These are phyloP conservation scores for Clarias macrocephalus DNA, from an alignment of 2,113 vertebrate species.

Conservation along the genomic window DNA sequence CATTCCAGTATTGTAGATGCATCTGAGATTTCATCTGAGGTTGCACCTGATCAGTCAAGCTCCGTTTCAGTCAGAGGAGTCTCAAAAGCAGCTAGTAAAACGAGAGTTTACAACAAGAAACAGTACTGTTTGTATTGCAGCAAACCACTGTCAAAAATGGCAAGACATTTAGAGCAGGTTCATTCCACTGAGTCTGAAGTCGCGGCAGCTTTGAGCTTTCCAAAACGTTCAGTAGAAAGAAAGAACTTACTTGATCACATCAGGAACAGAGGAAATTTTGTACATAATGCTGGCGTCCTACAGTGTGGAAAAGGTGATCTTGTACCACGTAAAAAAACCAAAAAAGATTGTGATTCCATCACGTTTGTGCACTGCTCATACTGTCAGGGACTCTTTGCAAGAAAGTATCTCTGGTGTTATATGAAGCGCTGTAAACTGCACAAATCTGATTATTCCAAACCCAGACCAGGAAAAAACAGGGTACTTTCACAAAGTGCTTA, in stretches of 20 bases:
- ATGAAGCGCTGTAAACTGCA: conserved; percentile 20
- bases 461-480: conserved; percentile 28
- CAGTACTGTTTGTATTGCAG: background rate
- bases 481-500: conserved; percentile 22
- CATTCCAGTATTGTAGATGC: background rate
- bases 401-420: too few relatives aligned
- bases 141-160: too few relatives aligned
- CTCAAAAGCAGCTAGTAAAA: background rate
- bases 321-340: too few relatives aligned
- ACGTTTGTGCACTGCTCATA: too few relatives aligned
- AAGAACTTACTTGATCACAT: conserved; percentile 39
- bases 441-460: background rate
- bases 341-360: too few relatives aligned
- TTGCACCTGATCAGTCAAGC: background rate
- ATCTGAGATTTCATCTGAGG: background rate
- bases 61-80: background rate
- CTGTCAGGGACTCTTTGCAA: too few relatives aligned
- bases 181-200: conserved; percentile 42
- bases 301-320: too few relatives aligned
- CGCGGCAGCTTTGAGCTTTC: conserved; percentile 44
- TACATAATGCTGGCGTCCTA: too few relatives aligned
- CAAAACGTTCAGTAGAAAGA: conserved; percentile 45
- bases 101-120: conserved; percentile 20
- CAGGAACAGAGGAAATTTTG: conserved; percentile 48
- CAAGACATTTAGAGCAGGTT: conserved; percentile 26